phyloP scores from a whole-genome alignment of 2,888 invertebrate species.

The Melinaea menophilus region DNA sequence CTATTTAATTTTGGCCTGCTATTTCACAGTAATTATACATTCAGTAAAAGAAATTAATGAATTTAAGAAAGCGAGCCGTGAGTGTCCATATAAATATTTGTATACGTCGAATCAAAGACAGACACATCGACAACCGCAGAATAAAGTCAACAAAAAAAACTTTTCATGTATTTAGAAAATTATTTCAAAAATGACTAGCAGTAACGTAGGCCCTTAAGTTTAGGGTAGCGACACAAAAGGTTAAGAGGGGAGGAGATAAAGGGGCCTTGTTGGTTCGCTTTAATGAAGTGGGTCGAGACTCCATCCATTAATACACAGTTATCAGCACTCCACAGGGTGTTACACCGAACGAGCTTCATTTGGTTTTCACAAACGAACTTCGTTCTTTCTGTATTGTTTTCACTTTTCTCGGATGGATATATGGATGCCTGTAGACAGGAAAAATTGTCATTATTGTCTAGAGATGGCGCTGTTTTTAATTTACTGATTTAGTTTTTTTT shows the following conservation, averaged over 20 bases:
- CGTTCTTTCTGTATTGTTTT: too few species aligned
- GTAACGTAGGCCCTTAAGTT: conserved; percentile 16
- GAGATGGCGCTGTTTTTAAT: too few species aligned
- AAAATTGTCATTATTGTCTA: too few species aligned
- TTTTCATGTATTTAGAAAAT: neutral
- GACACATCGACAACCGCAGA: conserved; percentile 9
- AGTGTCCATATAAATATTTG: too few species aligned
- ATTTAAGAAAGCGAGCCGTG: too few species aligned
- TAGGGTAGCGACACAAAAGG: conserved; percentile 32
- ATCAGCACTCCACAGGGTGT: conserved; percentile 28
- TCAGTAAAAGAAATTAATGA: too few species aligned
- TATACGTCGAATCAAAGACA: neutral
- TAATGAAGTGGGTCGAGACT: conserved; percentile 70
- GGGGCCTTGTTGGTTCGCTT: conserved; percentile 63
- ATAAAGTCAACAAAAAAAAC: neutral
- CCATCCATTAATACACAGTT: conserved; percentile 61
- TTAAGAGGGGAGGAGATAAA: conserved; percentile 63
- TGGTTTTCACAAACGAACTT: conserved; percentile 5
- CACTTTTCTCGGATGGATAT: too few species aligned
- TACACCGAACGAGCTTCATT: conserved; percentile 16
- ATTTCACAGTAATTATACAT: too few species aligned
- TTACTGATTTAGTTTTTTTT: too few species aligned
- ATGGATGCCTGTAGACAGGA: too few species aligned
- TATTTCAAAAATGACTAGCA: conserved; percentile 15
- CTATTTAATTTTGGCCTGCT: neutral